Percentiles rank a stretch among this genome's conserved stretches.
phyloP scores from a whole-genome alignment of 2,113 vertebrate species.

The Pipra filicauda region DNA sequence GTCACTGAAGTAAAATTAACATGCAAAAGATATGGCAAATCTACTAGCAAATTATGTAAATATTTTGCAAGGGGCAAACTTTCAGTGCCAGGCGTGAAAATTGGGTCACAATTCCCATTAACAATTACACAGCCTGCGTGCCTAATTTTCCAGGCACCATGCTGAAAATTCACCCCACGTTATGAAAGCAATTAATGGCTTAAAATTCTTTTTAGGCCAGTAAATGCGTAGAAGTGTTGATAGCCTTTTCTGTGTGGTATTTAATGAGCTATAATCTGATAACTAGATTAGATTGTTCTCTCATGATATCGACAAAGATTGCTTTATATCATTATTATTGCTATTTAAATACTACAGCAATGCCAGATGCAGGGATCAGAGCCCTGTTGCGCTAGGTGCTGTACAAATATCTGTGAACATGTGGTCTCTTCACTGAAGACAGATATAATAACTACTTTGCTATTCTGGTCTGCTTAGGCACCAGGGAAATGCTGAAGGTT shows the following conservation, averaged over 20 bases:
- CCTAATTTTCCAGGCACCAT: slow-evolving; percentile 70
- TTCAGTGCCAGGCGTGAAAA: slow-evolving; percentile 70
- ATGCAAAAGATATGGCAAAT: slow-evolving; percentile 64
- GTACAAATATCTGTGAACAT: slow-evolving; percentile 61
- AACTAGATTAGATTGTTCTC: slow-evolving; percentile 66
- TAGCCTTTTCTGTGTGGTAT: slow-evolving; percentile 64
- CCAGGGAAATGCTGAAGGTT: slow-evolving; percentile 72
- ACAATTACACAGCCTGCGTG: slow-evolving; percentile 69
- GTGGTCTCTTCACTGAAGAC: slow-evolving; percentile 63
- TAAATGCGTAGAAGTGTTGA: slow-evolving; percentile 65
- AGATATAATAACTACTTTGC: slow-evolving; percentile 72
- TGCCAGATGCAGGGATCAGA: slow-evolving; percentile 57
- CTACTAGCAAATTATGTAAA: slow-evolving; percentile 72
- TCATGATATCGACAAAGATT: slow-evolving; percentile 56
- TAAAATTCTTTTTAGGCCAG: slow-evolving; percentile 67
- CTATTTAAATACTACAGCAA: slow-evolving; percentile 51
- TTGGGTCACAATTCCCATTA: slow-evolving; percentile 70
- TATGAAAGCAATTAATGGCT: slow-evolving; percentile 70
- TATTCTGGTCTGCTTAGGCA: slow-evolving; percentile 70
- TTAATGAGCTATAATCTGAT: slow-evolving; percentile 66
- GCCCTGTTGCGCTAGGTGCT: slow-evolving; percentile 58
- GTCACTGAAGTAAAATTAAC: slow-evolving; percentile 61
- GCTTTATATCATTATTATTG: slow-evolving; percentile 53
- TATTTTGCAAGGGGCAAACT: slow-evolving; percentile 72
- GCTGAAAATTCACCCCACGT: slow-evolving; percentile 67